phyloP scores from a whole-genome alignment of 1,140 invertebrate genomes.

The Drosophila ambigua region DNA sequence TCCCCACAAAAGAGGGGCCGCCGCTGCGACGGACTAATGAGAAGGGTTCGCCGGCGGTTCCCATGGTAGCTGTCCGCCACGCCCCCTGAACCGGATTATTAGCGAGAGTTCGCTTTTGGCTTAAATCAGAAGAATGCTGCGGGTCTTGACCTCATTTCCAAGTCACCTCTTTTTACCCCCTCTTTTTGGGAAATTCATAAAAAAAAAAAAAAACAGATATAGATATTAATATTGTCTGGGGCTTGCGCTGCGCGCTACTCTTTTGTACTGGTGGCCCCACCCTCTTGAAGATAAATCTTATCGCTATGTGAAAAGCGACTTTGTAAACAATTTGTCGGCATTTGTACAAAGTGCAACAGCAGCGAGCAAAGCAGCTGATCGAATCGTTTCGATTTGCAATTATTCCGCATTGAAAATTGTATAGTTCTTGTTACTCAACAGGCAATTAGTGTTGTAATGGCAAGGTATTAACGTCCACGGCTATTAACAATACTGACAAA shows the following conservation, averaged over 20 bases:
- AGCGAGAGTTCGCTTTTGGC: slow-evolving; percentile 30
- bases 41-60: slow-evolving; percentile 35
- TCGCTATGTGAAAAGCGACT: slow-evolving; percentile 18
- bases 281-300: slow-evolving; percentile 40
- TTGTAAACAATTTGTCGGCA: slow-evolving; percentile 46
- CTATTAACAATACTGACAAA: slow-evolving; percentile 1
- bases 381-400: slow-evolving; percentile 46
- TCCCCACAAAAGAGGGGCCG: slow-evolving; percentile 21
- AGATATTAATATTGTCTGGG: slow-evolving; percentile 39
- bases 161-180: slow-evolving; percentile 8
- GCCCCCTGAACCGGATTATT: slow-evolving; percentile 52
- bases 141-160: slow-evolving; percentile 50
- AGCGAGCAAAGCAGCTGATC: slow-evolving; percentile 34
- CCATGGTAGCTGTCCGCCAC: slow-evolving; percentile 20
- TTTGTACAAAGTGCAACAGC: slow-evolving; percentile 44
- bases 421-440: slow-evolving; percentile 31
- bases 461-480: slow-evolving; percentile 30
- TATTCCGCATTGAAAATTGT: slow-evolving; percentile 32
- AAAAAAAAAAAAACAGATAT: slow-evolving; percentile 32
- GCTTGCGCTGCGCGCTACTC: slow-evolving; percentile 12
- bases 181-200: slow-evolving; percentile 31
- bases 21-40: slow-evolving; percentile 23
- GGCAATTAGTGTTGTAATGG: slow-evolving; percentile 29
- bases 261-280: slow-evolving; percentile 16
- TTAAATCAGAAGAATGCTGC: slow-evolving; percentile 37